A percentile compares a stretch with the other conserved stretches of the same genome.
Conservation (phyloP, 2,113 vertebrate species). For the Leptosomus discolor region DNA sequence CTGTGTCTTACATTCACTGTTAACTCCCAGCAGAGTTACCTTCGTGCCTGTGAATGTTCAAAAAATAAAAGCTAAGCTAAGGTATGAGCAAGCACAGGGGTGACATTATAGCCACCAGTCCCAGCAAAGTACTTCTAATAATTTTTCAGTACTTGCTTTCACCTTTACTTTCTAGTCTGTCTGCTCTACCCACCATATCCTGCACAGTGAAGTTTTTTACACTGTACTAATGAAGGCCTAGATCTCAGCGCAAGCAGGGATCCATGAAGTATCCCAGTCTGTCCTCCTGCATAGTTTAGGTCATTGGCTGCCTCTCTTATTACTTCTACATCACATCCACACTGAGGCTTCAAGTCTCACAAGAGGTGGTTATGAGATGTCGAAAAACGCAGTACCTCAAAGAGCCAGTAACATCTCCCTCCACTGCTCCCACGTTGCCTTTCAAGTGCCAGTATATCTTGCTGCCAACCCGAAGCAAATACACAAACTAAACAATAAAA, state of each 20-base stretch:
- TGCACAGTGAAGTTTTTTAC: accelerated
- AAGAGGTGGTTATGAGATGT: not conserved
- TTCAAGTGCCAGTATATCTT: not conserved
- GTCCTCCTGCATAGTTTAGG: not conserved
- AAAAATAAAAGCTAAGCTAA: not conserved
- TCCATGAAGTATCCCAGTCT: not conserved
- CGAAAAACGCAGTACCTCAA: not conserved
- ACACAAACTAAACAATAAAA: not conserved
- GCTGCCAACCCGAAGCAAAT: not conserved
- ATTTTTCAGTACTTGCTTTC: not conserved
- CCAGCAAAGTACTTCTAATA: not conserved
- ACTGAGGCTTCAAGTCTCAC: not conserved
- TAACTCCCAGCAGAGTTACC: not conserved
- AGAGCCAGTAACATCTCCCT: not conserved
- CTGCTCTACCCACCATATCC: not conserved
- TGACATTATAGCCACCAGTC: not conserved
- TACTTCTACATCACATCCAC: not conserved
- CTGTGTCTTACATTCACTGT: not conserved
- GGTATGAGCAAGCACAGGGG: not conserved
- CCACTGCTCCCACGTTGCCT: not conserved
- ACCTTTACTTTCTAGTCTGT: not conserved
- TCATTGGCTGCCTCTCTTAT: not conserved
- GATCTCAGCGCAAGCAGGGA: not conserved
- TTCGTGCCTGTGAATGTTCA: not conserved
- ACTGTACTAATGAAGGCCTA: not conserved